Percentiles rank a stretch among this genome's conserved stretches.
These are phyloP conservation scores for Chiridota heheva DNA, from an alignment of 35 echinoderm and acorn worm genomes.

Conservation along the genomic window DNA sequence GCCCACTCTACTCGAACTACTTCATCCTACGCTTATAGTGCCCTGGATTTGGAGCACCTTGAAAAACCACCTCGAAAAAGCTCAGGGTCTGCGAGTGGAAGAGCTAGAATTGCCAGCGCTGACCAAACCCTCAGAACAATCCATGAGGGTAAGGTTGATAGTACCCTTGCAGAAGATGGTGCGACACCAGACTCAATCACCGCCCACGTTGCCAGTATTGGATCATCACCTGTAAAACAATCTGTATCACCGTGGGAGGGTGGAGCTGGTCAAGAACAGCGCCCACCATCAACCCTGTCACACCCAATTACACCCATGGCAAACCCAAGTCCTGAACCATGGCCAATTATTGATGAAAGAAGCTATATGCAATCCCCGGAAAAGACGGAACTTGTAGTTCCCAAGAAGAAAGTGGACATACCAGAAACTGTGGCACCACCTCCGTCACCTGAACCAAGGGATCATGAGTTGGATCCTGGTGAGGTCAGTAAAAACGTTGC, in stretches of 20 bases:
- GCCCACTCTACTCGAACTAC: neutral
- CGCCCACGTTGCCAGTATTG: slow-evolving; percentile 3
- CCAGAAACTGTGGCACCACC: slow-evolving; percentile 64
- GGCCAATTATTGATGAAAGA: slow-evolving; percentile 70
- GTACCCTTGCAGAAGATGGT: neutral
- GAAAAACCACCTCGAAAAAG: slow-evolving; percentile 17
- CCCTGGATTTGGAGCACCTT: neutral
- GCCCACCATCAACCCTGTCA: neutral
- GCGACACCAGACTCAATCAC: slow-evolving; percentile 28
- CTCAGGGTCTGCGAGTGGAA: slow-evolving; percentile 5
- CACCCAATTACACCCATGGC: slow-evolving; percentile 1
- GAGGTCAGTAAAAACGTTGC: slow-evolving; percentile 18
- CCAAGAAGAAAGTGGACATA: slow-evolving; percentile 25
- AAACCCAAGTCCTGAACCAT: slow-evolving; percentile 51
- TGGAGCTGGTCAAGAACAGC: neutral
- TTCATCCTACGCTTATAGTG: neutral
- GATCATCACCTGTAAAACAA: slow-evolving; percentile 12
- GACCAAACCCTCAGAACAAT: slow-evolving; percentile 22
- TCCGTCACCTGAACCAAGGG: slow-evolving; percentile 68
- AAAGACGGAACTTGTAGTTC: slow-evolving; percentile 15
- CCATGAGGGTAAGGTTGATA: slow-evolving; percentile 4
- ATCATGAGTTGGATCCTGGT: neutral
- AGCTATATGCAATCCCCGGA: slow-evolving; percentile 58
- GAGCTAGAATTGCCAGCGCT: slow-evolving; percentile 5
- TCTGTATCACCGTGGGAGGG: slow-evolving; percentile 40